These are phyloP conservation scores for Balearica regulorum DNA, from an alignment of 2,797 vertebrate species.

Conservation along the genomic window DNA sequence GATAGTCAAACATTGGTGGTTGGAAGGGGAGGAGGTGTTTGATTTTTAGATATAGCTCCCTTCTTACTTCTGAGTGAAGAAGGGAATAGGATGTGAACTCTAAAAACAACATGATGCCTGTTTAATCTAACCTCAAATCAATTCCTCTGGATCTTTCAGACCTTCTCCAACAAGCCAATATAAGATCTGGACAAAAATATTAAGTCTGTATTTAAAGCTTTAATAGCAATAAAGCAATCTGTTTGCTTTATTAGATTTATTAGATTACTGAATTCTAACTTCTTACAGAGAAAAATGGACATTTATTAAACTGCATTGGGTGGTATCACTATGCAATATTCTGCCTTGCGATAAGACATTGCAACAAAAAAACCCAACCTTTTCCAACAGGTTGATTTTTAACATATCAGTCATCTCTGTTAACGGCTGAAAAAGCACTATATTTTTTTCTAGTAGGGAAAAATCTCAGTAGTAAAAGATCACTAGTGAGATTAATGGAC, in stretches of 20 bases:
- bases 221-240: background rate
- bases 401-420: background rate
- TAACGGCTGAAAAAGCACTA: background rate
- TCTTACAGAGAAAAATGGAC: background rate
- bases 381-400: background rate
- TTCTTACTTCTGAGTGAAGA: background rate
- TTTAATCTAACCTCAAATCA: background rate
- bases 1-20: background rate
- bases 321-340: background rate
- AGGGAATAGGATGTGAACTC: background rate
- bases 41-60: background rate
- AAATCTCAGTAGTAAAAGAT: background rate
- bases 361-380: background rate
- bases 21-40: background rate
- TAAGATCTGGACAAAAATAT: background rate
- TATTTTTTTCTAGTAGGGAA: background rate
- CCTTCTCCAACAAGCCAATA: background rate
- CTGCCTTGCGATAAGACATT: background rate
- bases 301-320: background rate
- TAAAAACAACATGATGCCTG: background rate
- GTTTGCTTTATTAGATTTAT: background rate
- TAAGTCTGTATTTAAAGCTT: background rate
- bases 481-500: slow-evolving; percentile 19
- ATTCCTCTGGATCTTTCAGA: background rate
- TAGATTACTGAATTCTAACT: background rate